Base-by-base conservation (phyloP, 2,797 vertebrate genomes). In the Sebastiscus albofasciatus region DNA sequence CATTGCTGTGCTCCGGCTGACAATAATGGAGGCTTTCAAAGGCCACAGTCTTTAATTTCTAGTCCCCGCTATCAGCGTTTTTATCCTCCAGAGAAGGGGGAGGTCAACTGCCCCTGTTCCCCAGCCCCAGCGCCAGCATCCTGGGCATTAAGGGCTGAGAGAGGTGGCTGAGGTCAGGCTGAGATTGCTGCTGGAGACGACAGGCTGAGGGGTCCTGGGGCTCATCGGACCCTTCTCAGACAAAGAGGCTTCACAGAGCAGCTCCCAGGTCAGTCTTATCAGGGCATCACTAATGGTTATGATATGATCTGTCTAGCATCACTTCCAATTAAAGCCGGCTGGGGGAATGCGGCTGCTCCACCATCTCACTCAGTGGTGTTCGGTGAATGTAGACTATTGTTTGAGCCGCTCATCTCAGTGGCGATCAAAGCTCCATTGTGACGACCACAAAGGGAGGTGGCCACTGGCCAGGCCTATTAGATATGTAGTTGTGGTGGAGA, bases 231-330 rank as follows among this genome's bases (percentile, higher is more conserved):
- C 80, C 85, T 77, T 84, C 75, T 84, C 80, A 74, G 77, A 95
- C 94, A 94, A 92, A 94, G 85, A 84, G 81, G 88, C 89, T 92
- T 93, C 73, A 89, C 46, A 93, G 90, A 91, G 81, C 77, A 75
- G 86, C 86, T 91, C 89, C 90, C 78, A 80, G 93, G 91, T 94
- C 93, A 91, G 84, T 84, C 84, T 90, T 95, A 95, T 95, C 95
- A 86, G 92, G 90, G 85, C 93, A 95, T 95, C 93, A 81, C 91
- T 92, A 94, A 93, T 94, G 93, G 91, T 94, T 94, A 94, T 95
- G 94, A 95, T 95, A 96, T 95, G 92, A 95, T 94, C 94, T 93
- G 92, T 94, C 94, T 92, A 88, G 90, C 92, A 95, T 96, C 94
- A 92, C 91, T 90, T 92, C 92, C 91, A 95, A 95, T 96, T 95